Evolutionary conservation across 2,797 vertebrate genomes (phyloP).

Genomic region (Poecile montanus): DNA sequence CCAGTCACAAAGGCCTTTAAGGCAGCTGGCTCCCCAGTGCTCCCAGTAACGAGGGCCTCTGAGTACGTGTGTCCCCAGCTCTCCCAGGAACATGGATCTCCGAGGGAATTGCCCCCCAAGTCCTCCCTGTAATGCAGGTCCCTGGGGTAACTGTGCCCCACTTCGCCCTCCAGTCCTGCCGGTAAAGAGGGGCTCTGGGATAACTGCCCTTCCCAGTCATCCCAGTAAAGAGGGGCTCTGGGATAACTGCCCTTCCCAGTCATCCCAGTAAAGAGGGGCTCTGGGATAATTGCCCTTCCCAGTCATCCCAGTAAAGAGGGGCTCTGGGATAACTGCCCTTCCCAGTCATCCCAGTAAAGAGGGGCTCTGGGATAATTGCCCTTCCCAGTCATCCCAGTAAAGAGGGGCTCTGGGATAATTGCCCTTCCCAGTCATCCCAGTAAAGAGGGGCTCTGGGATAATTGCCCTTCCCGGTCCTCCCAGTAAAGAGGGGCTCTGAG

Average conservation of each 20-base stretch:
- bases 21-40: background rate
- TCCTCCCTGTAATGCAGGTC: fast-evolving
- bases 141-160: background rate
- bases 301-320: background rate
- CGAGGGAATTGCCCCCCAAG: too few relatives aligned
- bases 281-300: background rate
- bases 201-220: too few relatives aligned
- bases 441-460: background rate
- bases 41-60: background rate
- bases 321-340: background rate
- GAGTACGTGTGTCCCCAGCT: too few relatives aligned
- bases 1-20: background rate
- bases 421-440: too few relatives aligned
- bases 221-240: background rate
- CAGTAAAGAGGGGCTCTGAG: background rate
- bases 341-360: background rate
- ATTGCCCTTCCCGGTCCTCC: background rate
- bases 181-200: too few relatives aligned
- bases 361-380: too few relatives aligned
- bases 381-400: background rate
- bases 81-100: background rate
- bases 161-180: background rate
- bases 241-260: background rate
- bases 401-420: fast-evolving
- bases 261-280: background rate